These are phyloP conservation scores for Apteryx mantelli DNA, from an alignment of 2,113 vertebrate genomes.

Conservation along the genomic window DNA sequence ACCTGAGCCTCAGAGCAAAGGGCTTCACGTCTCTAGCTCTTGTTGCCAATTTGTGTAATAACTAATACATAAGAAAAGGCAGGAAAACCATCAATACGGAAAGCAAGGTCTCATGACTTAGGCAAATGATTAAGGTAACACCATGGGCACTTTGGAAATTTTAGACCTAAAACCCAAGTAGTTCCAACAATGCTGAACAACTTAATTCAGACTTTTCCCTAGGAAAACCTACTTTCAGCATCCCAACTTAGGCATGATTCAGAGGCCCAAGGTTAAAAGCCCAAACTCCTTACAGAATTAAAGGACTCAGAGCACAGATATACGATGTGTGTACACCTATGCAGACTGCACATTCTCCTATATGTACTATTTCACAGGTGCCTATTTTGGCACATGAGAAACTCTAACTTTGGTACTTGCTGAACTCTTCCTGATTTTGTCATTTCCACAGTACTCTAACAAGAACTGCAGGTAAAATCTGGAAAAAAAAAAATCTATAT, in stretches of 20 bases:
- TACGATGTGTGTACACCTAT: neutral
- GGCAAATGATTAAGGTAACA: neutral
- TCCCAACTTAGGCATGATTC: neutral
- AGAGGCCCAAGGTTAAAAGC: neutral
- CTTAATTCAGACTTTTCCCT: neutral
- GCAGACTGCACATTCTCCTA: neutral
- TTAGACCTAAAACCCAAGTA: neutral
- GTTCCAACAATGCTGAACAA: neutral
- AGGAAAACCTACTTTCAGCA: neutral
- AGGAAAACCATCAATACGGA: neutral
- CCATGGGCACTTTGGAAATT: neutral
- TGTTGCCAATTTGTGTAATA: neutral
- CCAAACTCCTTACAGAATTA: neutral
- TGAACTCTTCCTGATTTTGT: neutral
- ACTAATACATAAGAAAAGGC: neutral
- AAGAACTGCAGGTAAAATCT: neutral
- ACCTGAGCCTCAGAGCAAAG: neutral
- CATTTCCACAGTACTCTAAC: neutral
- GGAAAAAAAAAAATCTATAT: neutral
- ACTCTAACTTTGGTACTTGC: neutral
- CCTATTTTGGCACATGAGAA: neutral
- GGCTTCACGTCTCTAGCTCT: rapidly evolving
- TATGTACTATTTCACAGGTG: neutral
- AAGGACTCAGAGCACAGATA: neutral
- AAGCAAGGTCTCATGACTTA: neutral